Conservation (phyloP, 2,888 invertebrate genomes). For the Drosophila acutilabella region DNA sequence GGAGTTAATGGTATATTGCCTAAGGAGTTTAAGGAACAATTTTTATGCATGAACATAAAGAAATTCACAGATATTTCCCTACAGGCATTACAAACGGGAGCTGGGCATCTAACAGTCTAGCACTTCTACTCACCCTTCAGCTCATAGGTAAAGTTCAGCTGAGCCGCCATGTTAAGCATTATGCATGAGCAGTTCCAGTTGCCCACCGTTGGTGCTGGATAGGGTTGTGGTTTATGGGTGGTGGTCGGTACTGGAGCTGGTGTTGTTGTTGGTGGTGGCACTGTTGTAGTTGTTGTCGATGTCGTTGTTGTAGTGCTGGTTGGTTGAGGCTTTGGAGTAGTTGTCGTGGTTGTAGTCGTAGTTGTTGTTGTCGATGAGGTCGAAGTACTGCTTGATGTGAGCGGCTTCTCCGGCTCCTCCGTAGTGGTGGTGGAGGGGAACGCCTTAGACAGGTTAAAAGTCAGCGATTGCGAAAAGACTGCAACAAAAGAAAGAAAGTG, state of each 20-base stretch:
- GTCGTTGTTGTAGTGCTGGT: slow-evolving; percentile 32
- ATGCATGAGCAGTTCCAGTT: slow-evolving; percentile 89
- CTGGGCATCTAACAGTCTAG: background rate
- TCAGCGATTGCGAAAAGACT: slow-evolving; percentile 50
- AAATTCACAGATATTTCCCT: too few species aligned
- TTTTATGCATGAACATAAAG: too few species aligned
- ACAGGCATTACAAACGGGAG: too few species aligned
- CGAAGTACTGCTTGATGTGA: slow-evolving; percentile 11
- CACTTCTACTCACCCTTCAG: slow-evolving; percentile 71
- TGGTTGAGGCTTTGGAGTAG: slow-evolving; percentile 53
- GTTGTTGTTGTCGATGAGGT: slow-evolving; percentile 56
- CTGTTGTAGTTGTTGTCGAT: slow-evolving; percentile 40
- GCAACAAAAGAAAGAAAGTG: slow-evolving; percentile 14
- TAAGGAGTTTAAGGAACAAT: too few species aligned
- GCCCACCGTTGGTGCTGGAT: slow-evolving; percentile 83
- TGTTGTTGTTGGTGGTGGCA: slow-evolving; percentile 63
- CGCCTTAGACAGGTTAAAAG: slow-evolving; percentile 37
- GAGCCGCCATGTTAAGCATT: slow-evolving; percentile 88
- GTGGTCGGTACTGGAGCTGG: slow-evolving; percentile 77
- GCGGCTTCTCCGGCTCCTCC: slow-evolving; percentile 11
- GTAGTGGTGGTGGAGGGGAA: slow-evolving; percentile 8
- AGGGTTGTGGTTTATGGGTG: slow-evolving; percentile 80
- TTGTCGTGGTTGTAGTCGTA: slow-evolving; percentile 42
- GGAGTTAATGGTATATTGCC: too few species aligned
- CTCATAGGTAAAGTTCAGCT: slow-evolving; percentile 87